Conservation (phyloP, 1,140 invertebrate species). For the Atta colombica region DNA sequence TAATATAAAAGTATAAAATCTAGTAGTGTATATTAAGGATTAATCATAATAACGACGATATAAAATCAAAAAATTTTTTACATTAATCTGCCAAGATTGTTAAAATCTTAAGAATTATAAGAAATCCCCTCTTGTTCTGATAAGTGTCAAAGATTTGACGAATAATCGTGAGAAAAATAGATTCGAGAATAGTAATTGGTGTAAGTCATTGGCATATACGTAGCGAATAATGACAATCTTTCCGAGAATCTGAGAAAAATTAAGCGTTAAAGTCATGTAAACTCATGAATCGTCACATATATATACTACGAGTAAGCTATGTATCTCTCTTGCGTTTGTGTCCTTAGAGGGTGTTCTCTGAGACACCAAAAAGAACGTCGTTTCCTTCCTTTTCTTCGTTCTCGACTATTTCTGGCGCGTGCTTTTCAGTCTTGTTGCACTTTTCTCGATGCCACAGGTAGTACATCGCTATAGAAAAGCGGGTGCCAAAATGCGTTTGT, state of each 20-base stretch:
- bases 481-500: slow-evolving; percentile 23
- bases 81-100: background rate
- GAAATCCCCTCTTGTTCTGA: background rate
- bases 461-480: slow-evolving; percentile 68
- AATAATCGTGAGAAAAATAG: background rate
- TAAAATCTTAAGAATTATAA: background rate
- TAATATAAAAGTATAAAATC: too few relatives aligned
- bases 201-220: background rate
- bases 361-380: slow-evolving; percentile 5
- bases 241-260: background rate
- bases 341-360: slow-evolving; percentile 11
- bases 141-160: background rate
- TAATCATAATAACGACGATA: background rate
- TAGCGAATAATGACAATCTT: background rate
- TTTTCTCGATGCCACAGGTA: slow-evolving; percentile 74
- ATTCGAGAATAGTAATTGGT: background rate
- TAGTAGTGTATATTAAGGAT: too few relatives aligned
- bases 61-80: background rate
- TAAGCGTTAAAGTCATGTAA: background rate
- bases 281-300: background rate
- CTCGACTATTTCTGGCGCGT: slow-evolving; percentile 55
- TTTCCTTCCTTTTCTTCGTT: slow-evolving; percentile 30
- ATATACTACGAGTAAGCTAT: background rate
- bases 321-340: slow-evolving; percentile 22
- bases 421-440: slow-evolving; percentile 72